A percentile compares a stretch with the other conserved stretches of the same genome.
phyloP scores from a whole-genome alignment of 2,113 vertebrate species.

The Mustela lutreola region DNA sequence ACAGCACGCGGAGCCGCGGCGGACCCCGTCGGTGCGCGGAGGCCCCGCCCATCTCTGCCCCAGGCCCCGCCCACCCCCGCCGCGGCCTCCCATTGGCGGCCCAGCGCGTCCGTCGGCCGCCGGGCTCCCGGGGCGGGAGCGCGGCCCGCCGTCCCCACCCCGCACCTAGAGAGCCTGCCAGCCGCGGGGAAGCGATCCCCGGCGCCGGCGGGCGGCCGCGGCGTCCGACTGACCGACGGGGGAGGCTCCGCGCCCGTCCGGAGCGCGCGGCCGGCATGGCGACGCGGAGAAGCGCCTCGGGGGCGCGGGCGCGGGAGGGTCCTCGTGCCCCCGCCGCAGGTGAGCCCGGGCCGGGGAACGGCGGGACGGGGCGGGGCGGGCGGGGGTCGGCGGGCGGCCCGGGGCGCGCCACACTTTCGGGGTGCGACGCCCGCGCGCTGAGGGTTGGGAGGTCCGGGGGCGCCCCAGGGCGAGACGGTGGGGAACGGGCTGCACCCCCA shows the following conservation, averaged over 20 bases:
- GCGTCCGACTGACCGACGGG: neutral
- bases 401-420: neutral
- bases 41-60: neutral
- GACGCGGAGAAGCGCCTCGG: constrained; percentile 55
- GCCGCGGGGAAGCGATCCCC: neutral
- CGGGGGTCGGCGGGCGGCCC: neutral
- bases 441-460: neutral
- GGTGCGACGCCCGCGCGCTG: neutral
- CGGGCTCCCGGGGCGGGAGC: neutral
- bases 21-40: accelerated
- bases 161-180: neutral
- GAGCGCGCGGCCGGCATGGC: constrained; percentile 69
- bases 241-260: neutral
- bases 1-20: accelerated
- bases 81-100: constrained; percentile 23
- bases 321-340: constrained; percentile 51
- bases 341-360: constrained; percentile 3
- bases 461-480: neutral
- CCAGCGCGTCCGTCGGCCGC: neutral
- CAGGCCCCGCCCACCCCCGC: neutral
- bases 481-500: neutral
- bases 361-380: neutral
- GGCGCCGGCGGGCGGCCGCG: neutral
- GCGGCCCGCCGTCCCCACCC: accelerated
- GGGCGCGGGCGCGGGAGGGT: constrained; percentile 7